Evolutionary conservation across 2,797 vertebrate species (phyloP).

Genomic region (Octomys mimax): DNA sequence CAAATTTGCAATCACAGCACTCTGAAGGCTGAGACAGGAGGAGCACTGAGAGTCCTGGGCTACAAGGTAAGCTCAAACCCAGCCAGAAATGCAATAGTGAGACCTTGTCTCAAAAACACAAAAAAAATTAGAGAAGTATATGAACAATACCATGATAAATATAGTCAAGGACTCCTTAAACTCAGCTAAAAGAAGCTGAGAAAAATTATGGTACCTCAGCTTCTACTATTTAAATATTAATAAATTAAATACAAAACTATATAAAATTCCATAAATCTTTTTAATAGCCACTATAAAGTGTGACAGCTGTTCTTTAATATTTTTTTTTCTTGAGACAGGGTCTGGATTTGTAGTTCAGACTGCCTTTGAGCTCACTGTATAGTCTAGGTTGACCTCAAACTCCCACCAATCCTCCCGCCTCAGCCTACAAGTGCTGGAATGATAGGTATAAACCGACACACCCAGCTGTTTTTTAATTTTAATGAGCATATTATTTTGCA

Average conservation of each 20-base stretch:
- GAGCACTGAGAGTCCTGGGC: too few species aligned
- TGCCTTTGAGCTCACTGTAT: background rate
- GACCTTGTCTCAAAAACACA: too few species aligned
- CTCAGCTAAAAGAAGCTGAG: constrained; percentile 1
- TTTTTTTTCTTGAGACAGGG: background rate
- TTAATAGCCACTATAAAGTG: constrained; percentile 9
- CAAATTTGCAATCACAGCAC: too few species aligned
- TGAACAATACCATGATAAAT: background rate
- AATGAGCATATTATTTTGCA: background rate
- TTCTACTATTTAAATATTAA: constrained; percentile 62
- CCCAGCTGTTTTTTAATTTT: constrained; percentile 14
- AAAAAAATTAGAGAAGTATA: background rate
- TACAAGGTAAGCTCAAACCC: too few species aligned
- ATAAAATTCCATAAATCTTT: constrained; percentile 49
- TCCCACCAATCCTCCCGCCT: background rate
- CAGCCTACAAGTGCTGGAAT: background rate
- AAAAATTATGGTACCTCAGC: background rate
- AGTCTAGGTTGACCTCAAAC: background rate
- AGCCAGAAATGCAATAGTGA: too few species aligned
- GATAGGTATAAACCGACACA: background rate
- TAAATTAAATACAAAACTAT: constrained; percentile 63
- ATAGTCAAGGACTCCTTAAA: background rate
- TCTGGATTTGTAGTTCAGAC: background rate
- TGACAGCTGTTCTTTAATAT: constrained; percentile 16
- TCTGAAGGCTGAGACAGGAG: too few species aligned